These are phyloP conservation scores for Plutella xylostella DNA, from an alignment of 2,888 invertebrate genomes.

Conservation along the genomic window DNA sequence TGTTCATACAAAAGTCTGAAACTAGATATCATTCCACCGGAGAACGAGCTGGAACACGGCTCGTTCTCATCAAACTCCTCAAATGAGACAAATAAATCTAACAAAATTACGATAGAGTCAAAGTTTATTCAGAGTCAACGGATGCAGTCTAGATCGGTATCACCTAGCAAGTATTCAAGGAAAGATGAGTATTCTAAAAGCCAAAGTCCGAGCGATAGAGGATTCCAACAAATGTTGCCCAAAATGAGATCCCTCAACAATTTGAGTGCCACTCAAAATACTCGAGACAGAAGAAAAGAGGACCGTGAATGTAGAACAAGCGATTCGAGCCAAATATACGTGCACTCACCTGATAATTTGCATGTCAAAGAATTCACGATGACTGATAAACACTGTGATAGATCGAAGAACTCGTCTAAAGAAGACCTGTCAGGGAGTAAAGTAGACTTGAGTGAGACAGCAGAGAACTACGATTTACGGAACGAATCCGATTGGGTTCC, in stretches of 20 bases:
- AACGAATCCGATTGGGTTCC: conserved; percentile 47
- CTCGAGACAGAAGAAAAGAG: conserved; percentile 30
- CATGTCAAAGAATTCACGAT: conserved; percentile 42
- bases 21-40: conserved; percentile 58
- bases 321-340: conserved; percentile 46
- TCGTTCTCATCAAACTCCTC: conserved; percentile 56
- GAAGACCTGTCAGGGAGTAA: conserved; percentile 42
- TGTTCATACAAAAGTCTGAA: conserved; percentile 71
- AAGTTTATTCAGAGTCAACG: conserved; percentile 38
- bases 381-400: conserved; percentile 40
- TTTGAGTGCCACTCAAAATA: conserved; percentile 33
- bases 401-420: conserved; percentile 32
- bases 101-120: conserved; percentile 44
- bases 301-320: conserved; percentile 25
- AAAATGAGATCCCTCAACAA: conserved; percentile 41
- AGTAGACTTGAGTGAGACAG: conserved; percentile 60
- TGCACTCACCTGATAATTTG: conserved; percentile 53
- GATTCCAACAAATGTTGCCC: conserved; percentile 48
- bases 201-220: conserved; percentile 55
- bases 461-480: conserved; percentile 55
- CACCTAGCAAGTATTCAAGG: conserved; percentile 43
- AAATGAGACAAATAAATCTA: conserved; percentile 40
- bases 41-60: conserved; percentile 52
- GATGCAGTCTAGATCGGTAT: conserved; percentile 48
- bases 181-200: conserved; percentile 59